phyloP scores from a whole-genome alignment of 92 coral and sea anemone species.

The Siderastrea radians region DNA sequence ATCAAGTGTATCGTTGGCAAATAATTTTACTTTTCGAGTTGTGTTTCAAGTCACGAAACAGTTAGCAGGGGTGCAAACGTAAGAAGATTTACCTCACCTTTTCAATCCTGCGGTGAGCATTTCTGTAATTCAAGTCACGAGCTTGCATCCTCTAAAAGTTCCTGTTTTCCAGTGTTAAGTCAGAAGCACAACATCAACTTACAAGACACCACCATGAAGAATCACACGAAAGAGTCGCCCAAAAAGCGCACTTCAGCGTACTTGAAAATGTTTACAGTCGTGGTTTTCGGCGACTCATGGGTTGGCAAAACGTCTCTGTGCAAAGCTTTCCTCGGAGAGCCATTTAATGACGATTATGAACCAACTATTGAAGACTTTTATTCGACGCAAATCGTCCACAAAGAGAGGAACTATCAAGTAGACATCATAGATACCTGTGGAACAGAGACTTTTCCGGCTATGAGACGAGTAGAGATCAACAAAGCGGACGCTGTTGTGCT shows the following conservation, averaged over 20 bases:
- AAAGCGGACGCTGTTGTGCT: conserved; percentile 86
- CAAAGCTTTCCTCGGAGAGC: conserved; percentile 74
- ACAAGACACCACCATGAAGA: conserved; percentile 35
- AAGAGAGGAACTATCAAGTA: conserved; percentile 84
- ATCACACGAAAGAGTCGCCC: conserved; percentile 30
- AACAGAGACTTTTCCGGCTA: conserved; percentile 91
- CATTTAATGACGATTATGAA: conserved; percentile 75
- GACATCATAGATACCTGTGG: conserved; percentile 94
- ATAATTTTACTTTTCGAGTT: background rate
- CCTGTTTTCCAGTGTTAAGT: background rate
- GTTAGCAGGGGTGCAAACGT: background rate
- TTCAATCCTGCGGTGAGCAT: background rate
- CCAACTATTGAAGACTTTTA: conserved; percentile 89
- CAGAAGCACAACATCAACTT: conserved; percentile 1
- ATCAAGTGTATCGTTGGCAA: background rate
- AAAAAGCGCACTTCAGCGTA: conserved; percentile 77
- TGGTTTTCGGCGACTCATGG: conserved; percentile 84
- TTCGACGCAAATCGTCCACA: conserved; percentile 78
- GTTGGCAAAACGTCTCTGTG: conserved; percentile 89
- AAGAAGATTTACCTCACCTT: conserved; percentile 3
- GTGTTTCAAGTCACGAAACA: background rate
- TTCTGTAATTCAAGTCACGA: background rate
- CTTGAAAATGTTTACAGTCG: conserved; percentile 77
- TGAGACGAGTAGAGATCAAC: conserved; percentile 86
- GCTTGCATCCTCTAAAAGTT: background rate